Base-by-base conservation (phyloP, 2,888 invertebrate species). In the Cylloceria caligata region DNA sequence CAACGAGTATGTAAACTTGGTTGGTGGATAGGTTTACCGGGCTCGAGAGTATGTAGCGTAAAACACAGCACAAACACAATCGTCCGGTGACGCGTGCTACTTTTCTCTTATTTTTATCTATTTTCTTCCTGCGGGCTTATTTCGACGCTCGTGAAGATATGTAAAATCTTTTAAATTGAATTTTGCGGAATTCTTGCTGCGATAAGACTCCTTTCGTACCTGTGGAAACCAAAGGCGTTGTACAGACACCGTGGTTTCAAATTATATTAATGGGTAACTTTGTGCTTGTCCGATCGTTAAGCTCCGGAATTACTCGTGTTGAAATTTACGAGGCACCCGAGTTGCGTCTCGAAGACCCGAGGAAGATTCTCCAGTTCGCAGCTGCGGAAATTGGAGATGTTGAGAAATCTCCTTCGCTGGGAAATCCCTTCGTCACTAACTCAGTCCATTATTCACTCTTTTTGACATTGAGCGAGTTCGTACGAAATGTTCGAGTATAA, bases 1-100 rank as follows among this genome's bases (percentile, higher is more conserved):
- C 80, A 77, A 77, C 76, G 67, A 68, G 71, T 76, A 55, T 71
- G 71, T 55, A 72, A 52, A 42, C 27, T 39, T 16, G 67, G 21
- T 67, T 52, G 60, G n/a, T 55, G 21, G 9, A 55, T 52, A 11
- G 72, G 9, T 69, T 69, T 77, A 68, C 68, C 21, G 27, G 21
- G 52, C 62, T 55, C 27, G 27, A 27, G 24, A 47, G 72, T 34
- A 24, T 60, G 24, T 16, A 47, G n/a, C 9, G 11, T 34, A 65
- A 16, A 57, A 49, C 16, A 42, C 39, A 62, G 13, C n/a, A 19
- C 34, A 49, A 47, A 45, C 16, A 19, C 30, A 24, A 1, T 2
- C 11, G 24, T 19, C 7, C 30, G 57, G 45, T 52, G 72, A 73
- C 60, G 72, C 36, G 68, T 64, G 74, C 62, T 24, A 62, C 68